Evolutionary conservation across 1,140 invertebrate genomes (phyloP).

Genomic region (Drosophila parabipectinata): DNA sequence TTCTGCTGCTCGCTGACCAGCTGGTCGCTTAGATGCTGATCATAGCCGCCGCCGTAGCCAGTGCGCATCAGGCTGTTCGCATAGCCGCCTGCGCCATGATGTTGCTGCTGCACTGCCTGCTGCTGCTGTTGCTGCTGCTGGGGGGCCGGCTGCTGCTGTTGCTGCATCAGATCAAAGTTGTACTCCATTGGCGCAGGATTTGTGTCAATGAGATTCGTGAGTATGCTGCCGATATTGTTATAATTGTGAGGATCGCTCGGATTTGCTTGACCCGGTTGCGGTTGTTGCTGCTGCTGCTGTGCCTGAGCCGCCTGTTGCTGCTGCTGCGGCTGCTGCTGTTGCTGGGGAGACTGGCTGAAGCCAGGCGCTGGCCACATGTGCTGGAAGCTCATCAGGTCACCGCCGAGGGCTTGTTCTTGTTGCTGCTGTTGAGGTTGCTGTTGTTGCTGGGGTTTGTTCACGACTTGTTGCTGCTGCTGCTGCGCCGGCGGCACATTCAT

Average conservation of each 20-base stretch:
- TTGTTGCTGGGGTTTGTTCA: slow-evolving; percentile 58
- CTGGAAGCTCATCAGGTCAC: slow-evolving; percentile 77
- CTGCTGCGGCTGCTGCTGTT: slow-evolving; percentile 51
- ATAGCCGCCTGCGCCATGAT: slow-evolving; percentile 58
- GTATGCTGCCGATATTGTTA: slow-evolving; percentile 83
- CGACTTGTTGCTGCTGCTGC: slow-evolving; percentile 63
- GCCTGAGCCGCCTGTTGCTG: slow-evolving; percentile 31
- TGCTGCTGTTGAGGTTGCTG: slow-evolving; percentile 63
- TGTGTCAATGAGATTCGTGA: slow-evolving; percentile 83
- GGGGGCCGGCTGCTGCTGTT: slow-evolving; percentile 43
- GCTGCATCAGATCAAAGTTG: slow-evolving; percentile 77
- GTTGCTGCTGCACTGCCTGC: slow-evolving; percentile 51
- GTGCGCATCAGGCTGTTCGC: slow-evolving; percentile 61
- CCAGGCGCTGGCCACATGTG: slow-evolving; percentile 72
- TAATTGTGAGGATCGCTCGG: slow-evolving; percentile 75
- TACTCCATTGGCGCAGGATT: slow-evolving; percentile 80
- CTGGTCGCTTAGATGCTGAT: slow-evolving; percentile 66
- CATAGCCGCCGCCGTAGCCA: slow-evolving; percentile 67
- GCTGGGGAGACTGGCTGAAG: slow-evolving; percentile 39
- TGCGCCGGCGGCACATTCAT: slow-evolving; percentile 71
- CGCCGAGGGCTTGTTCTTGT: slow-evolving; percentile 58
- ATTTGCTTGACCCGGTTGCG: slow-evolving; percentile 48
- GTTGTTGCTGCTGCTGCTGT: slow-evolving; percentile 63
- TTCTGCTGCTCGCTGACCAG: slow-evolving; percentile 78
- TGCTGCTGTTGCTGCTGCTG: slow-evolving; percentile 54